phyloP scores from a whole-genome alignment of 2,113 vertebrate species.

The Cyphomyrus plagiostoma region DNA sequence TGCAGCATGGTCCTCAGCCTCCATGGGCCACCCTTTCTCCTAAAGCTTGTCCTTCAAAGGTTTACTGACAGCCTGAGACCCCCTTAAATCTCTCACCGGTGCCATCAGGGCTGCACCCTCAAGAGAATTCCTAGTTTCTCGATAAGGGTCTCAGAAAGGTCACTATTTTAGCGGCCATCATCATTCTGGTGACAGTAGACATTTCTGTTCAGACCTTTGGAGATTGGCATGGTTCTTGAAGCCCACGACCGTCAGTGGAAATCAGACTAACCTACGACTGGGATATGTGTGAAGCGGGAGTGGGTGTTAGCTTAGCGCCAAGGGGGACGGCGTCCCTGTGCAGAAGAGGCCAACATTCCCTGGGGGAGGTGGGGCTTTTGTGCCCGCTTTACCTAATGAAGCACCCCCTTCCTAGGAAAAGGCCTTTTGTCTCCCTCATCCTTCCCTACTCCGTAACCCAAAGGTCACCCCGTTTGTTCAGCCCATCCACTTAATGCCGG shows the following conservation, averaged over 20 bases:
- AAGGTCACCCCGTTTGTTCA: conserved; percentile 14
- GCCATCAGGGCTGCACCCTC: not conserved
- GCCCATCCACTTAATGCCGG: conserved; percentile 5
- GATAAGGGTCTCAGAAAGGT: not conserved
- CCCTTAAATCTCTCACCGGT: not conserved
- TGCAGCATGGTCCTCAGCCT: too few species aligned
- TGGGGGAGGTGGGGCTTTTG: not conserved
- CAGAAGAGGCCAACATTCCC: not conserved
- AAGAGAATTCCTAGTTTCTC: not conserved
- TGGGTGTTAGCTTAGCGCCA: not conserved
- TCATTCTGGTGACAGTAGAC: not conserved
- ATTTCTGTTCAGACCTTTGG: not conserved
- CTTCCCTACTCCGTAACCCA: not conserved
- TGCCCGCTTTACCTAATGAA: not conserved
- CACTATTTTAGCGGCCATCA: not conserved
- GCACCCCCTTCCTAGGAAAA: not conserved
- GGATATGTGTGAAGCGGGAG: not conserved
- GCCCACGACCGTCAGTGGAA: not conserved
- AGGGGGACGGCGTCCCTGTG: not conserved
- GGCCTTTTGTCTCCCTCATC: not conserved
- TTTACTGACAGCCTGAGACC: not conserved
- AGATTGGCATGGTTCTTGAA: not conserved
- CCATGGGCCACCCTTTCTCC: not conserved
- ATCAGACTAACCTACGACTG: not conserved
- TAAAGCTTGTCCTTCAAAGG: not conserved